These are phyloP conservation scores for Miniopterus natalensis DNA, from an alignment of 2,113 vertebrate species.

Conservation along the genomic window DNA sequence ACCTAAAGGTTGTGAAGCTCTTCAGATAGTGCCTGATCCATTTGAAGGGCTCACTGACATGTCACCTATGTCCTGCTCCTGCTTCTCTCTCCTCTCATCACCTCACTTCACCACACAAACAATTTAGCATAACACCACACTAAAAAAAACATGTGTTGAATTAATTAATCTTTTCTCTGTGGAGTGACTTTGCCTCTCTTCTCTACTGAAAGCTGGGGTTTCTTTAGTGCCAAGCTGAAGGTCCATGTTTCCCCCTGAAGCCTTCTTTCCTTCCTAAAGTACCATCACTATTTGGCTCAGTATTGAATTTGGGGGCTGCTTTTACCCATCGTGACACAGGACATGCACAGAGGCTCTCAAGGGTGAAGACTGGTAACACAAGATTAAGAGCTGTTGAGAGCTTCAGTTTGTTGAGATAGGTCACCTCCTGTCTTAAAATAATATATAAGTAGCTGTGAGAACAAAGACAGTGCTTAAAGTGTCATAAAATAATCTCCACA, in stretches of 20 bases:
- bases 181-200: no score
- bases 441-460: neutral
- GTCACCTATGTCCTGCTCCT: neutral
- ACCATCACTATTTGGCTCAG: neutral
- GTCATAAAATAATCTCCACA: neutral
- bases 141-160: neutral
- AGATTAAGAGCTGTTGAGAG: accelerated
- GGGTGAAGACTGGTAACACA: neutral
- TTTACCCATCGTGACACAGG: neutral
- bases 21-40: neutral
- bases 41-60: neutral
- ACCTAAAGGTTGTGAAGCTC: neutral
- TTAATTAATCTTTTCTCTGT: neutral
- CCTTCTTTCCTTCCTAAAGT: neutral
- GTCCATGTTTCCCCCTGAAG: neutral
- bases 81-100: neutral
- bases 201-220: neutral
- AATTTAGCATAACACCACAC: neutral
- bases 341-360: neutral
- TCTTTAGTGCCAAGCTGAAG: neutral
- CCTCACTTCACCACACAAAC: neutral
- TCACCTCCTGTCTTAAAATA: neutral
- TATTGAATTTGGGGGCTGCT: neutral
- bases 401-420: neutral
- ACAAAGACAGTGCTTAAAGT: neutral